These are phyloP conservation scores for Xanthorhoe designata DNA, from an alignment of 2,888 invertebrate genomes.

Conservation along the genomic window DNA sequence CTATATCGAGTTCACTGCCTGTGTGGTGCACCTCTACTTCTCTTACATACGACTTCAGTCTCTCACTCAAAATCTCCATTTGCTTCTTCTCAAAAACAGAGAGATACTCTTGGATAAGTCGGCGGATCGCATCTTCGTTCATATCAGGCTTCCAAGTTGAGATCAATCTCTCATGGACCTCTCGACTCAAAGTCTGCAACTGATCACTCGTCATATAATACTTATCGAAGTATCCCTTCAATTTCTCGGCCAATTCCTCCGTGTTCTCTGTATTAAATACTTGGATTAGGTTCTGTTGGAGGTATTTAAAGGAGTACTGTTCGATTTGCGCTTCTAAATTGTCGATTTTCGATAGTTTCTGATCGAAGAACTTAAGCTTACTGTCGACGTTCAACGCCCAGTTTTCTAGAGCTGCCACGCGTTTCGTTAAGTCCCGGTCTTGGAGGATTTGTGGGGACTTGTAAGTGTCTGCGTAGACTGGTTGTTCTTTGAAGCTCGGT, in stretches of 20 bases:
- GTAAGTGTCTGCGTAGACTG: slow-evolving; percentile 60
- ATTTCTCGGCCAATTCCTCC: slow-evolving; percentile 72
- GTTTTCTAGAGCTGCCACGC: slow-evolving; percentile 72
- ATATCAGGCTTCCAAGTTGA: slow-evolving; percentile 80
- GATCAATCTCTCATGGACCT: slow-evolving; percentile 70
- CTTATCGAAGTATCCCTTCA: slow-evolving; percentile 86
- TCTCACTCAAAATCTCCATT: slow-evolving; percentile 74
- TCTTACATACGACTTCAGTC: slow-evolving; percentile 69
- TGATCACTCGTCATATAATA: slow-evolving; percentile 88
- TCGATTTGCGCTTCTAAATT: slow-evolving; percentile 79
- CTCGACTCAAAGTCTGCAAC: slow-evolving; percentile 78
- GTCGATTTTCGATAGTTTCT: slow-evolving; percentile 80
- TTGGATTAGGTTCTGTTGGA: slow-evolving; percentile 84
- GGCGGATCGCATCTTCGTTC: slow-evolving; percentile 78
- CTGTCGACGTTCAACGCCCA: slow-evolving; percentile 82
- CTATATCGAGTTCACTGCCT: slow-evolving; percentile 66
- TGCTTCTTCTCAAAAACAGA: slow-evolving; percentile 75
- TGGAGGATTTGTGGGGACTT: slow-evolving; percentile 65
- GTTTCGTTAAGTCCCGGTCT: slow-evolving; percentile 65
- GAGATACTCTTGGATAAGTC: slow-evolving; percentile 77
- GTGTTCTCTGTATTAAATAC: slow-evolving; percentile 78
- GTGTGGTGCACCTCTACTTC: slow-evolving; percentile 61
- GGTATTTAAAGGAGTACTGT: slow-evolving; percentile 81
- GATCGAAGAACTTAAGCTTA: slow-evolving; percentile 84
- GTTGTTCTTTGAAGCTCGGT: slow-evolving; percentile 35